Evolutionary conservation across 2,888 invertebrate genomes (phyloP).

Genomic region (Lithophane ornitopus): DNA sequence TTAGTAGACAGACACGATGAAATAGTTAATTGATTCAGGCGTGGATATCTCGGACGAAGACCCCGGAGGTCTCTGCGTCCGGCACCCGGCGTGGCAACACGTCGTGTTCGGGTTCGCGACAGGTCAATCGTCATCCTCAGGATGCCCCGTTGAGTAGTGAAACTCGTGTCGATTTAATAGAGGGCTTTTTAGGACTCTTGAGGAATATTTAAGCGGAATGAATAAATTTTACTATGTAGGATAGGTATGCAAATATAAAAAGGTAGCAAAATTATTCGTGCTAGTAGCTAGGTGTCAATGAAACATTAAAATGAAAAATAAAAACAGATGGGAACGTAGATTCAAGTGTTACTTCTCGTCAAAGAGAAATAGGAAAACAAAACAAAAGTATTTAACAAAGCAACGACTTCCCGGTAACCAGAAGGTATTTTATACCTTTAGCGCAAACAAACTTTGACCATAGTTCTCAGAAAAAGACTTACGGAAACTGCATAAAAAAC

Average conservation of each 20-base stretch:
- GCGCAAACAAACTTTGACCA: constrained; percentile 4
- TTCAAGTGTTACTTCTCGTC: neutral
- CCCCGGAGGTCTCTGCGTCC: too few species aligned
- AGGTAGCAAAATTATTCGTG: constrained; percentile 8
- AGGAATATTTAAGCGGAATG: too few species aligned
- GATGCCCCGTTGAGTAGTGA: too few species aligned
- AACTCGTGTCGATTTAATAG: too few species aligned
- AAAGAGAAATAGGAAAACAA: neutral
- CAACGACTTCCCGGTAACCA: neutral
- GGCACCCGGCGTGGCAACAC: too few species aligned
- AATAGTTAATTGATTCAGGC: too few species aligned
- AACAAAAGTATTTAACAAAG: constrained; percentile 2
- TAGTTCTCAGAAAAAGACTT: neutral
- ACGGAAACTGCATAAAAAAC: neutral
- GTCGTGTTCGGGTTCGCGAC: too few species aligned
- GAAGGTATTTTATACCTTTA: constrained; percentile 3
- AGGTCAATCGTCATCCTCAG: too few species aligned
- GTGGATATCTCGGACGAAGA: too few species aligned
- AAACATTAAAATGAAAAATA: neutral
- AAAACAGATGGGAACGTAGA: neutral
- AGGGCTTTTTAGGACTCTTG: too few species aligned
- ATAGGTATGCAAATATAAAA: too few species aligned
- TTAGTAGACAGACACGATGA: neutral
- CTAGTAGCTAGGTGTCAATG: neutral
- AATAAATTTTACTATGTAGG: neutral